Evolutionary conservation across 2,888 invertebrate genomes (phyloP), one percentile per base, ranked within the genome.

Genomic region (Catocala nupta): DNA sequence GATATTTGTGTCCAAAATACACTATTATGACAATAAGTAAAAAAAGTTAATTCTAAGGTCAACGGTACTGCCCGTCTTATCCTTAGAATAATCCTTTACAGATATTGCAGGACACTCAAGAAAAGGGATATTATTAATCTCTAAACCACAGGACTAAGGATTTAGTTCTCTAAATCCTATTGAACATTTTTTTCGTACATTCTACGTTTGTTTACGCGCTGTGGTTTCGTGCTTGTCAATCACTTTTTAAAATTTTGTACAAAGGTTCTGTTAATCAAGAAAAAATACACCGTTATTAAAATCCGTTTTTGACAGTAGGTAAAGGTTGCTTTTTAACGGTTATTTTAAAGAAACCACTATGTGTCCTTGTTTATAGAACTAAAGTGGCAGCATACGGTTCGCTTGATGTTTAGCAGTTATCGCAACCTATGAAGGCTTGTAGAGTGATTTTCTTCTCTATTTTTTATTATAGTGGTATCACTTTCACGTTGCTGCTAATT

Each of bases 191-290:
- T 52, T 52, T 52, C 44, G 16, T 36, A n/a, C 8, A 50, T 45
- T 43, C 16, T 8, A 9, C n/a, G 43, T 44, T 49, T 49, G 43
- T 36, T 36, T 60, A 42, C 12, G 43, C 34, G 11, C 5, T 64
- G 56, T 36, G 69, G 69, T 67, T 71, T 67, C 59, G 67, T 59
- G 69, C 50, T 64, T 77, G 75, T 77, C 78, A 77, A 64, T 75
- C 71, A 71, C 12, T 13, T 45, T 71, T 59, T 58, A 34, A 16
- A 8, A 42, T n/a, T 34, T 48, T 44, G 45, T 47, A 16, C 12
- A 25, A 49, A 44, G 10, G 48, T 47, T 52, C 8, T 12, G 11
- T 9, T 25, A 50, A 25, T 9, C 44, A 42, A 1, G 16, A 16
- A 16, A 52, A 56, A 16, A 62, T 39, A 56, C n/a, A 54, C 60